Evolutionary conservation across 2,888 invertebrate species (phyloP).

Genomic region (Nebria brevicollis): DNA sequence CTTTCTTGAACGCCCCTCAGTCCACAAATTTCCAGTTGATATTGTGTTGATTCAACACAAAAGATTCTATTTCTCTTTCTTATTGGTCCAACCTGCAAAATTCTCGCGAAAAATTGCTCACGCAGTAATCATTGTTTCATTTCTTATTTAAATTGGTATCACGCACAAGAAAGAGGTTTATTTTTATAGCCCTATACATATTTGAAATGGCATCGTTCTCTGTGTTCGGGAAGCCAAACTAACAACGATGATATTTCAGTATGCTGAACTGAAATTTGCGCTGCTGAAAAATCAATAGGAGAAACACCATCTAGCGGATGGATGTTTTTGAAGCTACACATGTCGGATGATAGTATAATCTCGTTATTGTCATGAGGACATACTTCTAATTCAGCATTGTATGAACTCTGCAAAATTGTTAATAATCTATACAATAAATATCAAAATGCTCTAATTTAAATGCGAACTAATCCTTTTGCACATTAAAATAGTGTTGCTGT

Average conservation of each 20-base stretch:
- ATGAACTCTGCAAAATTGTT: too few species aligned
- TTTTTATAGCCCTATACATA: not conserved
- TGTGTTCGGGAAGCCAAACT: not conserved
- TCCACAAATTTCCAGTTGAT: conserved; percentile 38
- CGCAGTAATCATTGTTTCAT: not conserved
- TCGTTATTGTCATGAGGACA: too few species aligned
- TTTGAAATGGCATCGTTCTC: not conserved
- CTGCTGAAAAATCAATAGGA: conserved; percentile 10
- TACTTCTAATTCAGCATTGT: too few species aligned
- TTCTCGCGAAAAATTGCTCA: not conserved
- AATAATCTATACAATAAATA: too few species aligned
- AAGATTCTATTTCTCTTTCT: conserved; percentile 27
- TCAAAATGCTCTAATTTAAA: too few species aligned
- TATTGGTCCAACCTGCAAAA: not conserved
- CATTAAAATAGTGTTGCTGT: too few species aligned
- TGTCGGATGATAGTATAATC: too few species aligned
- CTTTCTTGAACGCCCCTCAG: conserved; percentile 19
- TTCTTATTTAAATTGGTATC: not conserved
- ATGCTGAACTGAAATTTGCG: not conserved
- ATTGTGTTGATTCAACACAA: conserved; percentile 35
- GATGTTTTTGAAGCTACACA: not conserved
- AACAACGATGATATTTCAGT: conserved; percentile 5
- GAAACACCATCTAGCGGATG: not conserved
- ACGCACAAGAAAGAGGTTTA: not conserved
- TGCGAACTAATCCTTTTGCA: too few species aligned